Conservation (phyloP, 2,797 vertebrate species). For the Lemur catta region DNA sequence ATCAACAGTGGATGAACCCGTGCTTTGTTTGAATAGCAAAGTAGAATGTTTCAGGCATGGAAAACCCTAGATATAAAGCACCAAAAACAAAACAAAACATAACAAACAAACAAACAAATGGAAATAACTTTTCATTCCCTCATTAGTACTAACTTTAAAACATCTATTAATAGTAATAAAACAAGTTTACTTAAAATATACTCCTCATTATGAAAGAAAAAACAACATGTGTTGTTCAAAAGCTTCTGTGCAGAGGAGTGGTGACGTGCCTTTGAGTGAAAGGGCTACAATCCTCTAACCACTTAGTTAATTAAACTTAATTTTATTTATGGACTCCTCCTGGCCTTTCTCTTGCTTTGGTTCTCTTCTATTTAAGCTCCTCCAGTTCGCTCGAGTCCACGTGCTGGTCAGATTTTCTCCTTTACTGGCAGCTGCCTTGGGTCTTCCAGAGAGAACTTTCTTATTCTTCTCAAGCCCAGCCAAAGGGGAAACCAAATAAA, state of each 20-base stretch:
- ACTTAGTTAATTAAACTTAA: conserved; percentile 44
- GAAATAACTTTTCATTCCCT: conserved; percentile 65
- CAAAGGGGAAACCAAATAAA: background rate
- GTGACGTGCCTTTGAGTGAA: background rate
- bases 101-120: conserved; percentile 70
- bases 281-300: background rate
- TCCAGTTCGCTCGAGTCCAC: background rate
- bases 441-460: background rate
- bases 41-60: background rate
- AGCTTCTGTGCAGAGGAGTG: background rate
- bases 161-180: conserved; percentile 64
- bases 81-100: conserved; percentile 64
- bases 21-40: conserved; percentile 40
- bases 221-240: background rate
- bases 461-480: background rate
- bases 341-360: background rate
- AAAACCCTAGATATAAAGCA: conserved; percentile 33
- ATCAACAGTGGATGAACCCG: background rate
- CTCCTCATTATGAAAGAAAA: conserved; percentile 44
- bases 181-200: conserved; percentile 60
- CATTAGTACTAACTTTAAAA: conserved; percentile 65
- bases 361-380: background rate
- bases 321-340: background rate
- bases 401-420: background rate
- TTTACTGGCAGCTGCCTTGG: background rate